These are phyloP conservation scores for Capitulum mitella DNA, from an alignment of 2,888 invertebrate genomes.

Conservation along the genomic window DNA sequence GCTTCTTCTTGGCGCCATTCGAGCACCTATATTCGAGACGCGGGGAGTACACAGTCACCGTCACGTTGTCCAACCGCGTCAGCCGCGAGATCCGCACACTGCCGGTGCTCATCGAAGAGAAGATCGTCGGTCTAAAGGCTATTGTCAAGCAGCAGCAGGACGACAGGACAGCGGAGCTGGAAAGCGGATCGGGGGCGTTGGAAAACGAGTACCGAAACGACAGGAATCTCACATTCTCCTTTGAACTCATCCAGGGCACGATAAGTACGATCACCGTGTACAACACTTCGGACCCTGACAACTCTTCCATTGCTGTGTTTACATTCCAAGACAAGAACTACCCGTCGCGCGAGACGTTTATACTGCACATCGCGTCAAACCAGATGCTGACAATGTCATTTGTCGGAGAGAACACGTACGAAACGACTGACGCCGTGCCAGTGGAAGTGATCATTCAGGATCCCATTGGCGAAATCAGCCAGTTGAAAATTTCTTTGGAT, in stretches of 20 bases:
- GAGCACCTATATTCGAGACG: background rate
- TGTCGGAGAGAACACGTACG: background rate
- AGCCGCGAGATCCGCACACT: too few relatives aligned
- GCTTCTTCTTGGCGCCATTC: background rate
- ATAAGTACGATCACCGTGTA: background rate
- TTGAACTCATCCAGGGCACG: background rate
- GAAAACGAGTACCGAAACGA: background rate
- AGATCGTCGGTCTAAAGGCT: background rate
- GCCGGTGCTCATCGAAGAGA: background rate
- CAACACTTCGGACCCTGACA: background rate
- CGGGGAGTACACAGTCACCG: background rate
- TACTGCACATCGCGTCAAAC: background rate
- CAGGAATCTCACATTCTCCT: background rate
- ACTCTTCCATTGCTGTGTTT: background rate
- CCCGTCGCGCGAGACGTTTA: background rate
- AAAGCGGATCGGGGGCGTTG: background rate
- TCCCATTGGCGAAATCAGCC: background rate
- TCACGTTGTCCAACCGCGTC: background rate
- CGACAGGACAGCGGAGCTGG: background rate
- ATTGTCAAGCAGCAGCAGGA: background rate
- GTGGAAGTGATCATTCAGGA: background rate
- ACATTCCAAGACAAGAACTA: background rate
- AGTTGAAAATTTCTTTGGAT: background rate
- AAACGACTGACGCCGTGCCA: background rate
- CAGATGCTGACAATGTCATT: background rate